Percentiles rank a stretch among this genome's conserved stretches.
Evolutionary conservation across 2,113 vertebrate genomes (phyloP).

Genomic region (Verasper variegatus): DNA sequence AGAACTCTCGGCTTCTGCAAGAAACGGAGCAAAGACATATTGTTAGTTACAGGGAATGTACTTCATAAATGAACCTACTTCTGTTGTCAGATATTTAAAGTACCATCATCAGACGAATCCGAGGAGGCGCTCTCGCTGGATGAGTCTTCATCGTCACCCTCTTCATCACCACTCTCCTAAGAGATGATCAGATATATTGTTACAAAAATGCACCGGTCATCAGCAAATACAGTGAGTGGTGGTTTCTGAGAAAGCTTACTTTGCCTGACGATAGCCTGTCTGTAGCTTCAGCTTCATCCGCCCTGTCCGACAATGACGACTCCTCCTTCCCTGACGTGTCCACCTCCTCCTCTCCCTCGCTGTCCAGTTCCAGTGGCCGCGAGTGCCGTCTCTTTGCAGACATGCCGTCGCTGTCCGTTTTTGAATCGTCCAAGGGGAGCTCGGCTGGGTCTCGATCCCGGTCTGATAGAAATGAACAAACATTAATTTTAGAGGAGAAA

Average conservation of each 20-base stretch:
- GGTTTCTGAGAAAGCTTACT: slow-evolving; percentile 65
- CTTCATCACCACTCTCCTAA: slow-evolving; percentile 71
- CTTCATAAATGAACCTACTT: neutral
- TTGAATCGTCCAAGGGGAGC: slow-evolving; percentile 84
- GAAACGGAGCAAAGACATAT: neutral
- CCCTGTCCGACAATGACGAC: slow-evolving; percentile 85
- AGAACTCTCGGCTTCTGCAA: slow-evolving; percentile 82
- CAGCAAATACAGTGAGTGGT: neutral
- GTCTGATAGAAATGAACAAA: slow-evolving; percentile 41
- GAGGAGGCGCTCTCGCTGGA: slow-evolving; percentile 88
- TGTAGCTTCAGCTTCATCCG: slow-evolving; percentile 80
- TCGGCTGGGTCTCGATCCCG: slow-evolving; percentile 87
- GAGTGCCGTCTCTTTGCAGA: slow-evolving; percentile 86
- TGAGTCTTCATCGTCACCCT: slow-evolving; percentile 74
- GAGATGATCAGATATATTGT: slow-evolving; percentile 1
- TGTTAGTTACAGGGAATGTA: neutral
- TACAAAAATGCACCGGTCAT: neutral
- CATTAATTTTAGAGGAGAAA: neutral
- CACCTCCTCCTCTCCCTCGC: slow-evolving; percentile 94
- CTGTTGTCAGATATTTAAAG: neutral
- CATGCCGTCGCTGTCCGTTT: slow-evolving; percentile 85
- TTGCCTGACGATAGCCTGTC: slow-evolving; percentile 82
- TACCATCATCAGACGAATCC: slow-evolving; percentile 92
- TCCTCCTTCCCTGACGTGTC: slow-evolving; percentile 89
- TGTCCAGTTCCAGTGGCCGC: slow-evolving; percentile 91